Conservation (phyloP, 2,113 vertebrate genomes). For the Centrocercus urophasianus region DNA sequence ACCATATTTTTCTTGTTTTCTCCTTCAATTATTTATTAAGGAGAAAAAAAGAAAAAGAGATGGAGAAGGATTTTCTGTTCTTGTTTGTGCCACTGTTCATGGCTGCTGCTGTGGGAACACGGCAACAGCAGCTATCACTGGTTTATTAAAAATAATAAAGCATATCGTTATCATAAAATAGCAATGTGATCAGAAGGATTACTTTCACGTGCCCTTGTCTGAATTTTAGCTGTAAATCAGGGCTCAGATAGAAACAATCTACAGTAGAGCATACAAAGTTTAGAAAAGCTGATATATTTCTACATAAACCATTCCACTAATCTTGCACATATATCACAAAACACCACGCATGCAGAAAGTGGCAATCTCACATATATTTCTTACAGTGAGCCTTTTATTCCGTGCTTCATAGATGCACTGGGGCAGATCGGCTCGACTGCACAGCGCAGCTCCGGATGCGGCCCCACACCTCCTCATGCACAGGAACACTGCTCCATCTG, state of each 20-base stretch:
- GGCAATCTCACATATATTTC: neutral
- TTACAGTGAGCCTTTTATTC: slow-evolving; percentile 1
- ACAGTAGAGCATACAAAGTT: neutral
- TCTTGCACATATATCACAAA: neutral
- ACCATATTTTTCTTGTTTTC: slow-evolving; percentile 51
- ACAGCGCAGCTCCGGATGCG: neutral
- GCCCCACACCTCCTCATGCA: neutral
- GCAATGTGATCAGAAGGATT: slow-evolving; percentile 32
- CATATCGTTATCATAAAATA: slow-evolving; percentile 59
- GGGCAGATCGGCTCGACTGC: neutral
- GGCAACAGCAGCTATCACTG: slow-evolving; percentile 15
- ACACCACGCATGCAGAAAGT: neutral
- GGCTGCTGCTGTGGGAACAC: slow-evolving; percentile 38
- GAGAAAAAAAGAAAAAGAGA: neutral
- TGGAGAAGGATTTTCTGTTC: slow-evolving; percentile 23
- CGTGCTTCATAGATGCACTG: neutral
- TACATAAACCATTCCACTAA: neutral
- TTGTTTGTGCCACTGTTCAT: slow-evolving; percentile 37
- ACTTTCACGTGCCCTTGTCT: neutral
- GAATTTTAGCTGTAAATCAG: slow-evolving; percentile 34
- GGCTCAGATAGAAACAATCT: slow-evolving; percentile 23
- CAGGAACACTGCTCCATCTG: slow-evolving; percentile 75
- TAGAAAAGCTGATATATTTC: slow-evolving; percentile 26
- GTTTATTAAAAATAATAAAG: slow-evolving; percentile 72
- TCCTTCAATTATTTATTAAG: slow-evolving; percentile 67